These are phyloP conservation scores for Notamacropus eugenii DNA, from an alignment of 2,797 vertebrate genomes.

Conservation along the genomic window DNA sequence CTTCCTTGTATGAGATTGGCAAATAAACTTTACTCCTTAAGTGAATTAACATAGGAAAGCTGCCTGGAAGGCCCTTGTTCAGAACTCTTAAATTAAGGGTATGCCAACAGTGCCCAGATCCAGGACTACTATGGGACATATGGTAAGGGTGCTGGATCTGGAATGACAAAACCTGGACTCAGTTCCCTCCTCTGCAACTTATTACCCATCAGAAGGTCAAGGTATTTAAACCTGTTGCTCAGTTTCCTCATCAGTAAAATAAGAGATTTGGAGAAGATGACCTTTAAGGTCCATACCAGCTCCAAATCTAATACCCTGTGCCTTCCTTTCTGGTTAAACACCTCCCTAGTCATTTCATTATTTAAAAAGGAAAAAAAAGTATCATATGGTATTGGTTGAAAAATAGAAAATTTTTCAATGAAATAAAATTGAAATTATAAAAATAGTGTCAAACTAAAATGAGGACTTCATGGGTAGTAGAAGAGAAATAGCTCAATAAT, in stretches of 20 bases:
- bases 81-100: neutral
- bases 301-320: neutral
- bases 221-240: neutral
- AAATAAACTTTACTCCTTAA: neutral
- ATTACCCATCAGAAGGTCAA: neutral
- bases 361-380: no score
- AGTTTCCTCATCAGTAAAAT: neutral
- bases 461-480: neutral
- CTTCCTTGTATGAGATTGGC: slow-evolving; percentile 14
- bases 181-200: neutral
- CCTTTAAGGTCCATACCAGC: neutral
- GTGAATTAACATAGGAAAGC: neutral
- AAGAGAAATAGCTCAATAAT: neutral
- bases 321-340: neutral
- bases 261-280: neutral
- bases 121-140: neutral
- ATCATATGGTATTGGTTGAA: neutral
- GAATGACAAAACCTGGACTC: neutral
- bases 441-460: neutral
- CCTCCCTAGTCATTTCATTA: neutral
- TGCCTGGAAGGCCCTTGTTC: neutral
- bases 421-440: neutral
- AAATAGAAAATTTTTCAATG: neutral
- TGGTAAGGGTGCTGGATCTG: neutral
- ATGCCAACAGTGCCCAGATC: neutral